Evolutionary conservation across 2,797 vertebrate genomes (phyloP).

Genomic region (Macrochelys suwanniensis): DNA sequence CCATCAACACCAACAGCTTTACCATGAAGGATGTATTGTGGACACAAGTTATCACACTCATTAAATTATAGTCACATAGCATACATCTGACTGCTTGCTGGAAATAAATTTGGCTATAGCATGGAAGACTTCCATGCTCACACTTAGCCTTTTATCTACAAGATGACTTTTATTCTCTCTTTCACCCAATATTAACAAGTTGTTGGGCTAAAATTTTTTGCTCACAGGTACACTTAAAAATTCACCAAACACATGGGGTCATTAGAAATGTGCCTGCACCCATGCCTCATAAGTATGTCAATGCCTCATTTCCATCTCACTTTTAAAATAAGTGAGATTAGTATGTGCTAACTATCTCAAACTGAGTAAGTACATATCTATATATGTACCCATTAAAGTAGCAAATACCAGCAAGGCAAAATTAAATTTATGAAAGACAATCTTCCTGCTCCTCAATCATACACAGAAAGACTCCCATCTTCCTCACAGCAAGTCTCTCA

Average conservation of each 20-base stretch:
- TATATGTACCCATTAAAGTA: neutral
- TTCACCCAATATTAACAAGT: neutral
- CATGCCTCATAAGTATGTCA: neutral
- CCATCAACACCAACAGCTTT: neutral
- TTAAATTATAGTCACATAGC: neutral
- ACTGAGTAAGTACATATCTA: neutral
- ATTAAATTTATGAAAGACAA: neutral
- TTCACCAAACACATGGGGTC: neutral
- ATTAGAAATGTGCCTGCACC: neutral
- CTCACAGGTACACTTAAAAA: neutral
- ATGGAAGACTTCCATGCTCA: neutral
- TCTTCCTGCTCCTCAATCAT: neutral
- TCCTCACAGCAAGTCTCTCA: neutral
- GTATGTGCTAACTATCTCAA: neutral
- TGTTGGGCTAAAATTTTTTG: neutral
- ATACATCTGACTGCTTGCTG: neutral
- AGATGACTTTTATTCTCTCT: neutral
- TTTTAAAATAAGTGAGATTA: neutral
- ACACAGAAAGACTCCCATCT: neutral
- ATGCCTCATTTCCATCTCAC: neutral
- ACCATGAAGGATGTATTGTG: neutral
- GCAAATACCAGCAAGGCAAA: neutral
- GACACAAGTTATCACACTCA: neutral
- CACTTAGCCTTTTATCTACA: neutral
- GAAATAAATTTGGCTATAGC: neutral